A percentile compares a stretch with the other conserved stretches of the same genome.
phyloP scores from a whole-genome alignment of 2,113 vertebrate genomes.

The Saccopteryx leptura region DNA sequence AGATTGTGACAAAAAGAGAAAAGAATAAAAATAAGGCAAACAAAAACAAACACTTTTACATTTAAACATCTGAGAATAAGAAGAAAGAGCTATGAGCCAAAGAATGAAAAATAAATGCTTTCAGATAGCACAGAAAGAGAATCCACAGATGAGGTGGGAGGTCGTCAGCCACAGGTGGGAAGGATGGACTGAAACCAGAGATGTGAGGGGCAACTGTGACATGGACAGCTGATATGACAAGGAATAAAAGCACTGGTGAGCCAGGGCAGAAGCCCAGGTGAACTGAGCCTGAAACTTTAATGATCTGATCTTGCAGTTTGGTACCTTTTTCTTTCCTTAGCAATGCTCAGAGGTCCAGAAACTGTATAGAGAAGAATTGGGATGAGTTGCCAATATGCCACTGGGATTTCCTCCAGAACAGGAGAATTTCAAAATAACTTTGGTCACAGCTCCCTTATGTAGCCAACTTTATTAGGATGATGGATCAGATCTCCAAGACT shows the following conservation, averaged over 20 bases:
- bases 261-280: neutral
- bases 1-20: neutral
- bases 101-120: neutral
- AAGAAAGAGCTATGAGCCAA: neutral
- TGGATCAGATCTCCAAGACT: neutral
- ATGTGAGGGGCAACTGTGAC: too few relatives aligned
- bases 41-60: neutral
- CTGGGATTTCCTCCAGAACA: slow-evolving; percentile 22
- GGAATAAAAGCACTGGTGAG: neutral
- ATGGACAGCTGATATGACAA: neutral
- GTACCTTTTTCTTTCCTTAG: neutral
- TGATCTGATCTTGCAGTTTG: neutral
- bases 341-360: slow-evolving; percentile 15
- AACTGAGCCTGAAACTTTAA: neutral
- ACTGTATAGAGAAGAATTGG: neutral
- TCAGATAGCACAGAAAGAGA: neutral
- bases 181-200: too few relatives aligned
- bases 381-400: neutral
- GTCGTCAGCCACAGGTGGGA: neutral
- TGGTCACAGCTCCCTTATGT: neutral
- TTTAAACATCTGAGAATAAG: slow-evolving; percentile 1
- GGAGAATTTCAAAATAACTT: neutral
- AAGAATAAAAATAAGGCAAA: neutral
- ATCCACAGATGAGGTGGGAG: neutral
- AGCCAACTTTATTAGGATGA: slow-evolving; percentile 54